Evolutionary conservation across 2,797 vertebrate species (phyloP).

Genomic region (Acanthornis magna): DNA sequence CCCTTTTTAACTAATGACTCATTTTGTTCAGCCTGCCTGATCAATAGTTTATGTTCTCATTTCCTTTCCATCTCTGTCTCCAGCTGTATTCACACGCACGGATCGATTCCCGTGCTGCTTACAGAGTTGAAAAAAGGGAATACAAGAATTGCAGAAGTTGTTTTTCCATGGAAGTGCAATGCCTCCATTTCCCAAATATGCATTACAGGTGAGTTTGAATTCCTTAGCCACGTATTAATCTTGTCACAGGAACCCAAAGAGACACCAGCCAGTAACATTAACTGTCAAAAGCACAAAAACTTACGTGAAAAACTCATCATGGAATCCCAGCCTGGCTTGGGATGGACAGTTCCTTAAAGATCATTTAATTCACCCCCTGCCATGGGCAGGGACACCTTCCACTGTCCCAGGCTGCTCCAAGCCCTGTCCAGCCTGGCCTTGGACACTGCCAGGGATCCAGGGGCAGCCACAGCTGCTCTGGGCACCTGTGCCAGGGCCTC

Average conservation of each 20-base stretch:
- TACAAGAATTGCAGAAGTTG: not conserved
- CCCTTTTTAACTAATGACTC: not conserved
- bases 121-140: not conserved
- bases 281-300: not conserved
- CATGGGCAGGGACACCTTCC: not conserved
- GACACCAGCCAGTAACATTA: not conserved
- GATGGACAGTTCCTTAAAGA: not conserved
- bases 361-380: not conserved
- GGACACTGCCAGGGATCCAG: not conserved
- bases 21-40: not conserved
- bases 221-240: not conserved
- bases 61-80: not conserved
- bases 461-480: not conserved
- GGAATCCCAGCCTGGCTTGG: not conserved
- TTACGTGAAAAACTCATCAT: not conserved
- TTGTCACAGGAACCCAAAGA: not conserved
- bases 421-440: fast-evolving
- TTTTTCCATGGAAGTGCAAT: not conserved
- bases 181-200: not conserved
- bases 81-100: fast-evolving
- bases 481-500: not conserved
- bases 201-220: not conserved
- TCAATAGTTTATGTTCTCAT: not conserved
- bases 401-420: fast-evolving
- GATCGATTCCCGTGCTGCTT: not conserved